Conservation (phyloP, 2,113 vertebrate species). For the Pachycephala philippinensis region DNA sequence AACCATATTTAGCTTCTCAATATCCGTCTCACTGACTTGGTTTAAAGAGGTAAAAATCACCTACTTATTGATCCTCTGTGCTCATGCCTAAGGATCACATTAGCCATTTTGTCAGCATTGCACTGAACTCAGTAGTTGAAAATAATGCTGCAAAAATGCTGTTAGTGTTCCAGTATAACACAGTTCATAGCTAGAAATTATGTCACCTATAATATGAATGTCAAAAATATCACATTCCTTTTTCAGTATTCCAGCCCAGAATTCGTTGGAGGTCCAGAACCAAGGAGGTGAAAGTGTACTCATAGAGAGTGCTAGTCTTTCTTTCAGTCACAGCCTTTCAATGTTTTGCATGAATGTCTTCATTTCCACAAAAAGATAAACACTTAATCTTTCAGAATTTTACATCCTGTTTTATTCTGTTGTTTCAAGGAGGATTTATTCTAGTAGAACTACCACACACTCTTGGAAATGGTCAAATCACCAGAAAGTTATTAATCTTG, state of each 20-base stretch:
- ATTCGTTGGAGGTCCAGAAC: not conserved
- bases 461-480: slow-evolving; percentile 56
- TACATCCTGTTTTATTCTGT: not conserved
- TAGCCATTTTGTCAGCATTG: slow-evolving; percentile 2
- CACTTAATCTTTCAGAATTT: not conserved
- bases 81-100: not conserved
- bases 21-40: not conserved
- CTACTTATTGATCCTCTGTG: not conserved
- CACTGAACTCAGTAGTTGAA: not conserved
- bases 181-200: not conserved
- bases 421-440: not conserved
- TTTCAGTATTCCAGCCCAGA: not conserved
- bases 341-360: not conserved
- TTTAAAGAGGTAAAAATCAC: slow-evolving; percentile 34
- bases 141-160: not conserved
- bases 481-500: slow-evolving; percentile 68
- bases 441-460: not conserved
- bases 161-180: not conserved
- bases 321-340: not conserved
- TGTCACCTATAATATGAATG: not conserved
- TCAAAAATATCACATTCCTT: not conserved
- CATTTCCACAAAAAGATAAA: not conserved
- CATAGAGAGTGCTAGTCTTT: not conserved
- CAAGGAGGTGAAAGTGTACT: not conserved
- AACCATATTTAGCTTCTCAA: not conserved